phyloP scores from a whole-genome alignment of 2,888 invertebrate species.

The Mesorhabditis belari region DNA sequence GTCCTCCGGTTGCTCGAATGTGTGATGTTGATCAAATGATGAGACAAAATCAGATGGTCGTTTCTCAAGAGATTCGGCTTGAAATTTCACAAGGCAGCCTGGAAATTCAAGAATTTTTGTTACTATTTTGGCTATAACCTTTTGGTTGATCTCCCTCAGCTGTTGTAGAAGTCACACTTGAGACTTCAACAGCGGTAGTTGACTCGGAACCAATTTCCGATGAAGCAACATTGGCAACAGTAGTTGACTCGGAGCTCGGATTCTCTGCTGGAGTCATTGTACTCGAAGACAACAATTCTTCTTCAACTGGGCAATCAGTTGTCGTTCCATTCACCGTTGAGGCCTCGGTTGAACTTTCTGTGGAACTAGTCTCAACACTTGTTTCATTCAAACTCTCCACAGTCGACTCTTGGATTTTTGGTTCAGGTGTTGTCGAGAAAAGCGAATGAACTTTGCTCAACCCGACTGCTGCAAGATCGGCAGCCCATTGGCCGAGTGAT shows the following conservation, averaged over 20 bases:
- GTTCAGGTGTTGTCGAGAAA: not conserved
- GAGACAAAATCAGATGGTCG: slow-evolving; percentile 38
- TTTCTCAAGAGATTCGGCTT: slow-evolving; percentile 31
- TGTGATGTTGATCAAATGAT: slow-evolving; percentile 32
- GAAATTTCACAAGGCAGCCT: slow-evolving; percentile 47
- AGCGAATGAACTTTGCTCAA: not conserved
- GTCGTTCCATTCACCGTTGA: too few relatives aligned
- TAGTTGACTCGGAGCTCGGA: slow-evolving; percentile 10
- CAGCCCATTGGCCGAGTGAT: not conserved
- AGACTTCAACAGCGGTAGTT: too few relatives aligned
- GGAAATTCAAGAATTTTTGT: slow-evolving; percentile 1
- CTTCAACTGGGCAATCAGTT: too few relatives aligned
- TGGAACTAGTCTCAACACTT: not conserved
- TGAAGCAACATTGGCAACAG: not conserved
- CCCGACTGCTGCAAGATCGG: not conserved
- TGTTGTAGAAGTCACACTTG: too few relatives aligned
- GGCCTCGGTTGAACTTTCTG: not conserved
- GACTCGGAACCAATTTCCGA: too few relatives aligned
- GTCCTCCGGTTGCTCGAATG: slow-evolving; percentile 34
- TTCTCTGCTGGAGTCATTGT: slow-evolving; percentile 9
- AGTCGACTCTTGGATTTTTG: not conserved
- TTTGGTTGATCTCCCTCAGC: too few relatives aligned
- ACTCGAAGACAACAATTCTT: too few relatives aligned
- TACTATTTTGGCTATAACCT: too few relatives aligned
- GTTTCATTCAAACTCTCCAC: not conserved